phyloP scores from a whole-genome alignment of 2,888 invertebrate species.

The Eupelmus urozonus region DNA sequence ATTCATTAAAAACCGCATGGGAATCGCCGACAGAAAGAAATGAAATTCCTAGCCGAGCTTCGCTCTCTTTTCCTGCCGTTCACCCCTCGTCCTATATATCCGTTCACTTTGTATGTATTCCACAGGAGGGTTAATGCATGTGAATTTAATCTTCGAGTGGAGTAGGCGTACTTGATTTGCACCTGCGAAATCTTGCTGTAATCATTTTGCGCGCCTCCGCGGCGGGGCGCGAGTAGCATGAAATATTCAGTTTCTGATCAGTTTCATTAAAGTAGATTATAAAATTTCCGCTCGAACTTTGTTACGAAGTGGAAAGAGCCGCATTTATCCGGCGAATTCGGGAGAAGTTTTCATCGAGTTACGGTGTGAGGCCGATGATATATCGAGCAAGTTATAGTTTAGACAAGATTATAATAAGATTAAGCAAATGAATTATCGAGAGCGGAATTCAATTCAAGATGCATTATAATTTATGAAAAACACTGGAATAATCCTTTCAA shows the following conservation, averaged over 20 bases:
- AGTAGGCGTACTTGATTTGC: neutral
- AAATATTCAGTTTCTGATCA: slow-evolving; percentile 42
- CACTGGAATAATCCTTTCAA: no score
- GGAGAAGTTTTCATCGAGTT: slow-evolving; percentile 33
- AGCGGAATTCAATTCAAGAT: no score
- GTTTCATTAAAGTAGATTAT: slow-evolving; percentile 27
- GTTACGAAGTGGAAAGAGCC: neutral
- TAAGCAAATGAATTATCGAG: slow-evolving; percentile 18
- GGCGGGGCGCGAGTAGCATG: neutral
- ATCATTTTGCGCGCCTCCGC: slow-evolving; percentile 13
- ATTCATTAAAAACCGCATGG: slow-evolving; percentile 17
- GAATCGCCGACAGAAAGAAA: neutral
- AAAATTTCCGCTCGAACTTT: slow-evolving; percentile 29
- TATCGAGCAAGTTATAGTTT: slow-evolving; percentile 20
- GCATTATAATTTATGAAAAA: no score
- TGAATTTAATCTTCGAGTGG: slow-evolving; percentile 33
- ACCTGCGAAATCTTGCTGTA: slow-evolving; percentile 17
- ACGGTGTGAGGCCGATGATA: neutral
- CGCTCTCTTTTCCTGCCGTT: neutral
- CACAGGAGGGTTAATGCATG: slow-evolving; percentile 19
- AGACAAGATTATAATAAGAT: slow-evolving; percentile 1
- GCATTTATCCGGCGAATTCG: neutral
- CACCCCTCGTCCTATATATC: neutral
- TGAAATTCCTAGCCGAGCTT: neutral
- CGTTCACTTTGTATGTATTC: slow-evolving; percentile 12